These are phyloP conservation scores for Eudemis profundana DNA, from an alignment of 2,888 invertebrate species.

Conservation along the genomic window DNA sequence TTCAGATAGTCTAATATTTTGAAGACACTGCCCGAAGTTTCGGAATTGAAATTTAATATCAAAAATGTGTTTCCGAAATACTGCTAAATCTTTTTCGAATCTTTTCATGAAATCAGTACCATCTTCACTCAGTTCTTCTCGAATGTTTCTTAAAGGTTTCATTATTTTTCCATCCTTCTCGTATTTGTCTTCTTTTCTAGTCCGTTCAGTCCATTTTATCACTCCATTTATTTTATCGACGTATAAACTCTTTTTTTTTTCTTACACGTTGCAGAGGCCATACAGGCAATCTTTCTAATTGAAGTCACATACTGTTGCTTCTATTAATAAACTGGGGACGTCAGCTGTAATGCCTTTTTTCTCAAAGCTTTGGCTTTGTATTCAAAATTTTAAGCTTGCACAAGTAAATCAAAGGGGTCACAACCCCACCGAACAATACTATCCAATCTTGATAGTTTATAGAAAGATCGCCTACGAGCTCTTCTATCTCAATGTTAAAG, in stretches of 20 bases:
- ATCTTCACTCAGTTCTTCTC: conserved; percentile 1
- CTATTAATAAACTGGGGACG: background rate
- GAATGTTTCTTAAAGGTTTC: conserved; percentile 23
- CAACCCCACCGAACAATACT: too few relatives aligned
- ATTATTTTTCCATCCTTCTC: conserved; percentile 14
- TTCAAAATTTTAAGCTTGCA: too few relatives aligned
- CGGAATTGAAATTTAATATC: conserved; percentile 29
- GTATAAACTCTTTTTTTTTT: background rate
- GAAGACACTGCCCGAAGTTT: conserved; percentile 20
- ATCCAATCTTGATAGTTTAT: too few relatives aligned
- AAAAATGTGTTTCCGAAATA: conserved; percentile 17
- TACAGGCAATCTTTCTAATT: background rate
- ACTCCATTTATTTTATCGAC: background rate
- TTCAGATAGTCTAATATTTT: conserved; percentile 13
- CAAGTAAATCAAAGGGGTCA: too few relatives aligned
- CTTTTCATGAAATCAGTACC: background rate
- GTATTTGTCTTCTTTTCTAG: conserved; percentile 21
- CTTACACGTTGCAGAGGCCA: too few relatives aligned
- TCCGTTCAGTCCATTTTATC: conserved; percentile 26
- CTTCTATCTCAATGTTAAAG: too few relatives aligned
- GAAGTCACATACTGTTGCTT: conserved; percentile 2
- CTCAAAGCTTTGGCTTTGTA: too few relatives aligned
- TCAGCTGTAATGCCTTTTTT: too few relatives aligned
- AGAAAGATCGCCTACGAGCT: too few relatives aligned
- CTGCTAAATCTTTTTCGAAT: conserved; percentile 7